Base-by-base conservation (phyloP, 2,113 vertebrate species). In the Craseonycteris thonglongyai region DNA sequence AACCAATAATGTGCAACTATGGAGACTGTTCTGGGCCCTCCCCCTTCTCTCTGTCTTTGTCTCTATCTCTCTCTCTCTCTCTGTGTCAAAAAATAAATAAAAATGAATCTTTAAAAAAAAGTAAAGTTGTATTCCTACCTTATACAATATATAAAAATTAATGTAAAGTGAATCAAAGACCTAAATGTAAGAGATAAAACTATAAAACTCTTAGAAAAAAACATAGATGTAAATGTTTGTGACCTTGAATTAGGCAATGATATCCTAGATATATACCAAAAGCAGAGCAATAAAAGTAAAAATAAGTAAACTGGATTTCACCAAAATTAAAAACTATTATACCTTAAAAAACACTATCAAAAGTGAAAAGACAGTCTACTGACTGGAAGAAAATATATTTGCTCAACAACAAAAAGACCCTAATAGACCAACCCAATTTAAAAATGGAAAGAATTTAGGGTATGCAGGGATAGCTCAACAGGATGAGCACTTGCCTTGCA, bases 41-140 rank as follows among this genome's bases (percentile, higher is more conserved):
- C n/a, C n/a, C n/a, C n/a, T n/a, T n/a, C n/a, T n/a, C n/a, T n/a
- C n/a, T n/a, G n/a, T n/a, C n/a, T n/a, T n/a, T n/a, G n/a, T n/a
- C n/a, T n/a, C n/a, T n/a, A n/a, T n/a, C n/a, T n/a, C n/a, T n/a
- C n/a, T n/a, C n/a, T n/a, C n/a, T n/a, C n/a, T n/a, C n/a, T n/a
- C n/a, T n/a, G n/a, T n/a, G n/a, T n/a, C n/a, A n/a, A n/a, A n/a
- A n/a, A n/a, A n/a, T n/a, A n/a, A n/a, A n/a, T n/a, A n/a, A n/a
- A n/a, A n/a, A n/a, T n/a, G n/a, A n/a, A n/a, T n/a, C n/a, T n/a
- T n/a, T n/a, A n/a, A n/a, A n/a, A n/a, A n/a, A 84, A 26, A 93
- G 87, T 58, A 59, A 94, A 89, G 21, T 71, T 80, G 35, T 75
- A 96, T n/a, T 84, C 56, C 40, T 83, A 63, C 79, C 63, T 94